Base-by-base conservation (phyloP, 2,888 invertebrate genomes). In the Plutella xylostella region DNA sequence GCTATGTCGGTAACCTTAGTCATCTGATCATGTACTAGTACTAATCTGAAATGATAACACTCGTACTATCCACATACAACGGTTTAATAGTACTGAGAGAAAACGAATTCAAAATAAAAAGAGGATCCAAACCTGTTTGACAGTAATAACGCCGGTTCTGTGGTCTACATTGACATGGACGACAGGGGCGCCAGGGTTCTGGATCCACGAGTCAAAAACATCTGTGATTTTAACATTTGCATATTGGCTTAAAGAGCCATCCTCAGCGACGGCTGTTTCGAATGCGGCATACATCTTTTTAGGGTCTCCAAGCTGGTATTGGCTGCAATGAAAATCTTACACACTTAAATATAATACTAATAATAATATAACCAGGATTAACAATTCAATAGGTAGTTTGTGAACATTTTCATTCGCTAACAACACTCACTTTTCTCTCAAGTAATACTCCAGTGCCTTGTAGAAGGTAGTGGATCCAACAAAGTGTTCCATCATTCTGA, bases 401-500 rank as follows among this genome's bases (percentile, higher is more conserved):
- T 9, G 12, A 33, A 33, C 5, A 15, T 5, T 33, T 12, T 33
- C 33, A 34, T 40, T 22, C 3, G 17, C n/a, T n/a, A n/a, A n/a
- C n/a, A 20, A 19, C 14, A 69, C 82, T 78, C 62, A 90, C 90
- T 82, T 75, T 17, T 69, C 58, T 41, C 63, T 65, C 3, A 91
- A 71, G 56, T 92, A 91, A 33, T 73, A 61, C 52, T 79, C 75
- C 38, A 92, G 60, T 2, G 88, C 87, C 34, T 62, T 65, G 53
- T 82, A 72, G 61, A 91, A 92, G 0, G 72, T 74, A 0, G 64
- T 65, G 0, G 63, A 56, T 9, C 89, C 89, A 39, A 90, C 72
- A 9, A 87, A 75, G 55, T 90, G 87, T 51, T 87, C 86, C 51
- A 91, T 61, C 90, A 90, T 92, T 45, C 87, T 86, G 19, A 92